These are phyloP conservation scores for Achatina immaculata DNA, from an alignment of 1,140 invertebrate genomes.

Conservation along the genomic window DNA sequence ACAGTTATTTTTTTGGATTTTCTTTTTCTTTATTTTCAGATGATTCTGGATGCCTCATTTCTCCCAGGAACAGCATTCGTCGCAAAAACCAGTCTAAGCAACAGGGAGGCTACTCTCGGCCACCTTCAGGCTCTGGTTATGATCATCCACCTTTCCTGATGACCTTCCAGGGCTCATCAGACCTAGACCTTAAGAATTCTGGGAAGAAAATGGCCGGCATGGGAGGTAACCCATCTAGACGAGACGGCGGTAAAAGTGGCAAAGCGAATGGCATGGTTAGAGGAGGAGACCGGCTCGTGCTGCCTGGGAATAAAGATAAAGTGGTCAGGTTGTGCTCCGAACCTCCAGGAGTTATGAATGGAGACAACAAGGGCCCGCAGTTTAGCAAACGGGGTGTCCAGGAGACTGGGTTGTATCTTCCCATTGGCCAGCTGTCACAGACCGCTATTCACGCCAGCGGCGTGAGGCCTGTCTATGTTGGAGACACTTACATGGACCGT, in stretches of 20 bases:
- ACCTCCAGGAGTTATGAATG: not conserved
- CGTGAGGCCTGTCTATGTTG: not conserved
- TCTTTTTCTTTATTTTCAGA: constrained; percentile 23
- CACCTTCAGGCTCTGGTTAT: constrained; percentile 9
- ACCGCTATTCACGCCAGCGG: not conserved
- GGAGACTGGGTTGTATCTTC: not conserved
- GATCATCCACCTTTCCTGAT: constrained; percentile 28
- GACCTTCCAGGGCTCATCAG: constrained; percentile 27
- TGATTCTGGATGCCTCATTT: constrained; percentile 18
- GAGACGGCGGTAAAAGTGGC: no score
- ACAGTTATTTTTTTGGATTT: no score
- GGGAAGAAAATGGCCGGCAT: no score
- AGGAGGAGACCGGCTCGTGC: not conserved
- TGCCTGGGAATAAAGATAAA: not conserved
- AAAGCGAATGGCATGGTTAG: not conserved
- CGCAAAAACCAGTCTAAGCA: not conserved
- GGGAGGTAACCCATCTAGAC: no score
- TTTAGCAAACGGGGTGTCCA: not conserved
- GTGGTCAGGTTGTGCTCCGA: constrained; percentile 17
- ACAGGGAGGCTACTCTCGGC: constrained; percentile 8
- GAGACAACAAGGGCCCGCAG: not conserved
- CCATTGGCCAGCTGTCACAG: not conserved
- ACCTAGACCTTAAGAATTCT: not conserved
- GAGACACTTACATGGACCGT: not conserved
- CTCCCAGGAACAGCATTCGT: constrained; percentile 9